These are phyloP conservation scores for Aselliscus stoliczkanus DNA, from an alignment of 2,797 vertebrate genomes.

Conservation along the genomic window DNA sequence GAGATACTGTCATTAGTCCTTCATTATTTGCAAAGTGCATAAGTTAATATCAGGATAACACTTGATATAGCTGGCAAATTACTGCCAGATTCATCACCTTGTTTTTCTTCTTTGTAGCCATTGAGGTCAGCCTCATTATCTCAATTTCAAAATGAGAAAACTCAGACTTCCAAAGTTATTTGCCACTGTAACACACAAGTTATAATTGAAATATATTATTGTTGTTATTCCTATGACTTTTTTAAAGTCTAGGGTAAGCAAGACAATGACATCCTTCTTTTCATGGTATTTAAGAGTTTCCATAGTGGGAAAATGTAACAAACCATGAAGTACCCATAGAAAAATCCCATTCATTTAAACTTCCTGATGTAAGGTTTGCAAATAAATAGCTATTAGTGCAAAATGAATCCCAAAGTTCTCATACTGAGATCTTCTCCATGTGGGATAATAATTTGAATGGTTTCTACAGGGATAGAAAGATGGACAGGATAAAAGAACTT, in stretches of 20 bases:
- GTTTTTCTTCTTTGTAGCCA: neutral
- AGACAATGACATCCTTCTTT: neutral
- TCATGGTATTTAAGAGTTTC: neutral
- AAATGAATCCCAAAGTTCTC: neutral
- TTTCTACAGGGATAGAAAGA: neutral
- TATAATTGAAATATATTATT: neutral
- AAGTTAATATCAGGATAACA: neutral
- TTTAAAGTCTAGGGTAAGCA: neutral
- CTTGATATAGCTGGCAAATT: neutral
- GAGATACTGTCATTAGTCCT: neutral
- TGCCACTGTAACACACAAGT: neutral
- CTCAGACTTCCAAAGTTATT: neutral
- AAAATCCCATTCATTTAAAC: neutral
- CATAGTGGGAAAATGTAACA: neutral
- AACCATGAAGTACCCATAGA: neutral
- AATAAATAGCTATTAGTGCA: neutral
- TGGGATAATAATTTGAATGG: neutral
- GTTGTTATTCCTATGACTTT: neutral
- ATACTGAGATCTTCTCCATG: neutral
- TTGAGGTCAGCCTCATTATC: neutral
- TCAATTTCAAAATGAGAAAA: neutral
- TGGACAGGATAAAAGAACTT: neutral
- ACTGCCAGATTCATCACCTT: neutral
- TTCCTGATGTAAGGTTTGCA: neutral
- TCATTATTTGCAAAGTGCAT: neutral